Evolutionary conservation across 2,113 vertebrate genomes (phyloP), one percentile per base, ranked within the genome.

Genomic region (Melanerpes aurifrons): DNA sequence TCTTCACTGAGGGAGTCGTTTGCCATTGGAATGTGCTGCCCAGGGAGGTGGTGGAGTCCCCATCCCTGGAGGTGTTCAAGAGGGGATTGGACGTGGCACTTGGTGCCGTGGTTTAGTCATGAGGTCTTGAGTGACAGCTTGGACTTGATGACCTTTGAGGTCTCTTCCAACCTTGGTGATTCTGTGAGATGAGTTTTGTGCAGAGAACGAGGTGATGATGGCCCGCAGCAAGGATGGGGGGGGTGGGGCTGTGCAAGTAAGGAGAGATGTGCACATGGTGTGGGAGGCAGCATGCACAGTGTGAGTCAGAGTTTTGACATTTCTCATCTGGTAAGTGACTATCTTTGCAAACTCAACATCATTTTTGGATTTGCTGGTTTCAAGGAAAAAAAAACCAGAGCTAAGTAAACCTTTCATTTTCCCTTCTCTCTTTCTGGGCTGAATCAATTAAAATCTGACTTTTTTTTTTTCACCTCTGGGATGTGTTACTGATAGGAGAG

Each of bases 391-490:
- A 75, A 57, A 89, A 90, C 53, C 43, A 15, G 47, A 28, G 15
- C 54, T 54, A 61, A 18, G 10, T 54, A 90, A 80, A 81, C 13
- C 5, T 93, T 86, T 71, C 15, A 26, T 24, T 89, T 87, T 71
- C 73, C 64, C 35, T 93, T 87, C 58, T 89, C 19, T 81, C 25
- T 90, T 92, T 87, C 32, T 70, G 63, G 86, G 68, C 31, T 35
- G 54, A 93, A 86, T 86, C 90, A 86, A 80, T 94, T 92, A 91
- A 81, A 89, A 87, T 67, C 59, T 4, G 7, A 45, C 9, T 37
- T 37, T 37, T 37, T 37, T 58, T 71, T 92, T 84, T 93, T 77
- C 58, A 69, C 82, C 45, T 90, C 32, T 90, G 93, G 66, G 72
- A 75, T 93, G 22, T 40, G 22, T 83, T 93, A 72, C 64, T 66